Base-by-base conservation (phyloP, 2,888 invertebrate genomes). In the Seira musarum region DNA sequence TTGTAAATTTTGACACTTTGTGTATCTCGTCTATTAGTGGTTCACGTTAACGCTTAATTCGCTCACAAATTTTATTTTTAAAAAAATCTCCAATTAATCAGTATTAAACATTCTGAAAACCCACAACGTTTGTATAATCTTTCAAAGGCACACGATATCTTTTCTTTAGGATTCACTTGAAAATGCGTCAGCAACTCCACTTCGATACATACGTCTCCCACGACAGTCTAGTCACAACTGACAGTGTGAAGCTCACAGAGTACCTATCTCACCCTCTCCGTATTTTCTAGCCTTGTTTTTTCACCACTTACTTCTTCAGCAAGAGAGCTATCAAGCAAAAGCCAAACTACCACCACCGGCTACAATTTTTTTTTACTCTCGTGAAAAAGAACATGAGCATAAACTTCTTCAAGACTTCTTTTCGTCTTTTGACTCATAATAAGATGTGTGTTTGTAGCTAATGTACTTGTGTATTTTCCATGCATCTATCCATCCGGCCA, bases 141-240 rank as follows among this genome's bases (percentile, higher is more conserved):
- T 30, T 30, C n/a, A 30, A 49, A 49, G 2, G 49, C 49, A 49
- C 49, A 49, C 3, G 17, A 49, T n/a, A 2, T 49, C 30, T 30
- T 30, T n/a, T 49, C 49, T 30, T 30, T 8, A 15, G 17, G 17
- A 49, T 60, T 10, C 21, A 21, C 60, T 60, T n/a, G 53, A 3
- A 53, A 53, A 5, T 21, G 60, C 60, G 8, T 60, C 21, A 21
- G 60, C 73, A 69, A 30, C 71, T 0, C 3, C 76, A 61, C 78
- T 57, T 24, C 81, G 71, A 66, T 35, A 69, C 73, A 70, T 30
- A 65, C 72, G 69, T 72, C 72, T 77, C 73, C 60, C 49, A 72
- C 81, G 76, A 81, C 81, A 81, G 72, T 21, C 77, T 75, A 81
- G 73, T 69, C 69, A 73, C 72, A 77, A 81, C 81, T 81, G 77